Conservation (phyloP, 92 coral and sea anemone species). For the Metridium senile region DNA sequence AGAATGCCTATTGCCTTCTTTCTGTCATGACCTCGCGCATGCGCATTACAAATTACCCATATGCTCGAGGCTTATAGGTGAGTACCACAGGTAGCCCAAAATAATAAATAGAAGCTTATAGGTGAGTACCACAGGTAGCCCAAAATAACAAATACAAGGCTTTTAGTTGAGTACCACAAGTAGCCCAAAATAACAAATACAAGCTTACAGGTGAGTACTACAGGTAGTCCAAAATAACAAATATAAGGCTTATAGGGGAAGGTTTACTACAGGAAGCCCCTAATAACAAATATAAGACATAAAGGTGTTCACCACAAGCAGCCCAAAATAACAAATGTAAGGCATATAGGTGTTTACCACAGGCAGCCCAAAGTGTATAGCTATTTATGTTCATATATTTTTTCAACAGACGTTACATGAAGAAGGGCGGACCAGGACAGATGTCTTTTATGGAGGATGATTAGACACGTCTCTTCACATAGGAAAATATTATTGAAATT, state of each 20-base stretch:
- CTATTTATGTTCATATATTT: not conserved
- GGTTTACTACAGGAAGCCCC: not conserved
- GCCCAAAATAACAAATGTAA: not conserved
- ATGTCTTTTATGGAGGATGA: slow-evolving; percentile 84
- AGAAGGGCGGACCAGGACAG: slow-evolving; percentile 87
- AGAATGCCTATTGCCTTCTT: too few species aligned
- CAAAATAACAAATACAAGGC: not conserved
- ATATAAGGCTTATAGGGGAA: not conserved
- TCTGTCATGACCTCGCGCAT: not conserved
- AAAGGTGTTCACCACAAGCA: not conserved
- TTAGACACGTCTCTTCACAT: slow-evolving; percentile 3
- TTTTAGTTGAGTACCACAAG: not conserved
- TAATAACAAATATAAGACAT: not conserved
- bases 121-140: not conserved
- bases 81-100: slow-evolving; percentile 4
- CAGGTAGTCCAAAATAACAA: not conserved
- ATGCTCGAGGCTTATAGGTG: not conserved
- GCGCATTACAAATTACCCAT: not conserved
- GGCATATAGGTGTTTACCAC: not conserved
- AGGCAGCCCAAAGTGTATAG: not conserved
- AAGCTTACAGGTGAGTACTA: not conserved
- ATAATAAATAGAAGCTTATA: not conserved
- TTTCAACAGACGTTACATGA: slow-evolving; percentile 82
- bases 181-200: not conserved
- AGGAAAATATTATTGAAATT: slow-evolving; percentile 24